A percentile compares a stretch with the other conserved stretches of the same genome.
These are phyloP conservation scores for Coleophora deauratella DNA, from an alignment of 2,888 invertebrate genomes.

Conservation along the genomic window DNA sequence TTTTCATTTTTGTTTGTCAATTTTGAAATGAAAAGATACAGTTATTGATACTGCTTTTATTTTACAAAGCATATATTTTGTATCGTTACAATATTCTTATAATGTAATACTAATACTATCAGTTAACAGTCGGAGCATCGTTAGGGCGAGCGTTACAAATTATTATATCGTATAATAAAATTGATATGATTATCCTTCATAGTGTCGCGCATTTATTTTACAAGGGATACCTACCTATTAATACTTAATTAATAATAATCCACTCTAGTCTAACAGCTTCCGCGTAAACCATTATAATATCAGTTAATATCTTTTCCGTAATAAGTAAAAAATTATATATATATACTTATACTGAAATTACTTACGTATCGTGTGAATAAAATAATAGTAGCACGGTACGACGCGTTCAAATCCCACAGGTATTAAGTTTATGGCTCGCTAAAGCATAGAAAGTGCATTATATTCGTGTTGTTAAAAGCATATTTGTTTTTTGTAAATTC, in stretches of 20 bases:
- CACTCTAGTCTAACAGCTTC: no score
- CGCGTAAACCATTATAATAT: no score
- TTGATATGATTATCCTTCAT: conserved; percentile 11
- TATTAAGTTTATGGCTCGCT: neutral
- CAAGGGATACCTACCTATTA: conserved; percentile 8
- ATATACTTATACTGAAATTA: neutral
- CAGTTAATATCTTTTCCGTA: no score
- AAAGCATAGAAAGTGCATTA: neutral
- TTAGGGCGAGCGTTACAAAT: no score
- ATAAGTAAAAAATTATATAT: no score
- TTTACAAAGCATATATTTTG: neutral
- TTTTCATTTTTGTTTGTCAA: conserved; percentile 17
- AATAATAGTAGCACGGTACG: no score
- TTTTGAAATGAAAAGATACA: conserved; percentile 3
- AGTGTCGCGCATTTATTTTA: conserved; percentile 33
- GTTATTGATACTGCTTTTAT: conserved; percentile 2
- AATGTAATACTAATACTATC: no score
- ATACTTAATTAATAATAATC: neutral
- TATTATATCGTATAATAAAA: no score
- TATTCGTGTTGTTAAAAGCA: neutral
- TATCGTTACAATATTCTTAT: no score
- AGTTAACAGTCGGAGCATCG: neutral
- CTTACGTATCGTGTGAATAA: neutral
- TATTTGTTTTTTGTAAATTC: neutral
- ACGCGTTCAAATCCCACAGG: neutral